These are phyloP conservation scores for Aplysina aerophoba DNA, from an alignment of 37 sponge, comb jelly and placozoan genomes.

Conservation along the genomic window DNA sequence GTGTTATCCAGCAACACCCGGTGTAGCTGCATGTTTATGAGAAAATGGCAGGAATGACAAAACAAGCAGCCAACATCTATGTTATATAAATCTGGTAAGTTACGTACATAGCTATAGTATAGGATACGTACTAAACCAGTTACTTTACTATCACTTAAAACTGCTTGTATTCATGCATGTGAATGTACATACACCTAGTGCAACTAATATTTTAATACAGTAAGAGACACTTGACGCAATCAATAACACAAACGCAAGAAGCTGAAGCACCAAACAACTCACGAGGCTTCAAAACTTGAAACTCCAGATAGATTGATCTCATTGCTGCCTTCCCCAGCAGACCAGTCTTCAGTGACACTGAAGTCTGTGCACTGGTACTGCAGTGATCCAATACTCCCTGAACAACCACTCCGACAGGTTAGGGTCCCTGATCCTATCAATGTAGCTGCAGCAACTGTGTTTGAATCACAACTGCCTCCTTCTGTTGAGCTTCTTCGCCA, in stretches of 20 bases:
- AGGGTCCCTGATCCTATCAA: background rate
- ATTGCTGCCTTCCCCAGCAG: conserved; percentile 31
- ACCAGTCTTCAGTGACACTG: conserved; percentile 40
- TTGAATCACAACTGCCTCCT: background rate
- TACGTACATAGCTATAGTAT: too few species aligned
- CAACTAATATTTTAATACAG: too few species aligned
- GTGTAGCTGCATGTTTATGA: background rate
- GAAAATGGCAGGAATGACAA: background rate
- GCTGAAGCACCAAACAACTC: background rate
- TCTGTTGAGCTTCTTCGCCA: conserved; percentile 26
- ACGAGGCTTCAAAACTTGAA: conserved; percentile 38
- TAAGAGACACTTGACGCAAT: too few species aligned
- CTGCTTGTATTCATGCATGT: too few species aligned
- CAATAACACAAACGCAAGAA: too few species aligned
- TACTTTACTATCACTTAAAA: too few species aligned
- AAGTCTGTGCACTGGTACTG: conserved; percentile 45
- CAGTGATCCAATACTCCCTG: conserved; percentile 17
- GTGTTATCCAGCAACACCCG: background rate
- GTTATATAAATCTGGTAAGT: too few species aligned
- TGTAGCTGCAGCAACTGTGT: background rate
- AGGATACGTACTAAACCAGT: too few species aligned
- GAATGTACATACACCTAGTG: too few species aligned
- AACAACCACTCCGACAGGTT: background rate
- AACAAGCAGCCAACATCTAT: too few species aligned
- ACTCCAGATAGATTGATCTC: background rate